Percentiles rank a stretch among this genome's conserved stretches.
These are phyloP conservation scores for Manis pentadactyla DNA, from an alignment of 2,797 vertebrate genomes.

Conservation along the genomic window DNA sequence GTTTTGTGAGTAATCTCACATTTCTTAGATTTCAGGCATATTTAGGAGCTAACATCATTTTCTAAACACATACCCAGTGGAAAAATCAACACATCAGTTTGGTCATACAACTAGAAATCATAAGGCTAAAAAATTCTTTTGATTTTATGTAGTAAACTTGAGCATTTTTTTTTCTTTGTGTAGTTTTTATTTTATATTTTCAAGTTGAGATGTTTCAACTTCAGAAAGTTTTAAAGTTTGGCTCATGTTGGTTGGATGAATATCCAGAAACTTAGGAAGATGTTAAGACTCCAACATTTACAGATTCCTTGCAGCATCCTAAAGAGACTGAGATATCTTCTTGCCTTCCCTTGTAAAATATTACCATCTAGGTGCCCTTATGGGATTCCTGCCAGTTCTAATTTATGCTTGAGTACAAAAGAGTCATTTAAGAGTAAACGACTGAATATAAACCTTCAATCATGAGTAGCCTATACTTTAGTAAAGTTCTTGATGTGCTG, in stretches of 20 bases:
- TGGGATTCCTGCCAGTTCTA: background rate
- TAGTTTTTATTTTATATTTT: background rate
- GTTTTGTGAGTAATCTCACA: background rate
- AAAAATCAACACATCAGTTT: background rate
- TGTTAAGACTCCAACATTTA: background rate
- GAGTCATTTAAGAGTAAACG: background rate
- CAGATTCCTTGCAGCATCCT: background rate
- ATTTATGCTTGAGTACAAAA: background rate
- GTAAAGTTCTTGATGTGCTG: background rate
- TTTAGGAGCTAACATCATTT: background rate
- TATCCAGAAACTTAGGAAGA: slow-evolving; percentile 4
- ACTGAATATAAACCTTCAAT: background rate
- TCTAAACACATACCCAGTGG: background rate
- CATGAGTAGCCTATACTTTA: background rate
- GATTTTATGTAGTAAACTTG: background rate
- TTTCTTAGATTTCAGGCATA: slow-evolving; percentile 30
- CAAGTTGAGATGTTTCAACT: background rate
- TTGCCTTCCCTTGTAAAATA: background rate
- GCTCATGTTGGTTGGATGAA: background rate
- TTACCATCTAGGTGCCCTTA: background rate
- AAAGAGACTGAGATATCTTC: background rate
- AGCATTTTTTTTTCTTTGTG: background rate
- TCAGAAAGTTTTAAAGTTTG: slow-evolving; percentile 20
- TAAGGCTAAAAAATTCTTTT: background rate
- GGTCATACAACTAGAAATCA: background rate